A percentile compares a stretch with the other conserved stretches of the same genome.
phyloP scores from a whole-genome alignment of 1,140 invertebrate species.

The Hyles vespertilio region DNA sequence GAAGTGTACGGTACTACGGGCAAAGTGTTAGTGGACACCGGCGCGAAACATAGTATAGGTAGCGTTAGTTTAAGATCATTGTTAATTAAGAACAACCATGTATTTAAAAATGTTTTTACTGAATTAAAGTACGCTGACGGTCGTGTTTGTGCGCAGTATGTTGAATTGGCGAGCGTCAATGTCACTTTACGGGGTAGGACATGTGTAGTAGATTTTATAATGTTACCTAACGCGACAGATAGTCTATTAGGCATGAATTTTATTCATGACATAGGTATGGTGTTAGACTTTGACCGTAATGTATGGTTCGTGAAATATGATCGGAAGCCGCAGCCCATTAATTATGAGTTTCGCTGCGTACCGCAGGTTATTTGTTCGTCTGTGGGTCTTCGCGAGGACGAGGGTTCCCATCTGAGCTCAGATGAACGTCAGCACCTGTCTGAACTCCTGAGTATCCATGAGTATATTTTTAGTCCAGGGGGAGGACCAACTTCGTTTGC shows the following conservation, averaged over 20 bases:
- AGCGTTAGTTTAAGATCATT: conserved; percentile 16
- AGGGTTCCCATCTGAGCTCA: conserved; percentile 7
- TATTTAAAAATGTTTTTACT: conserved; percentile 15
- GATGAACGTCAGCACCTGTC: conserved; percentile 4
- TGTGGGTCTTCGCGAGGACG: conserved; percentile 6
- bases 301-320: conserved; percentile 10
- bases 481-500: conserved; percentile 8
- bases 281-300: conserved; percentile 15
- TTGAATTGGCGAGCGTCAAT: conserved; percentile 13
- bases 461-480: conserved; percentile 13
- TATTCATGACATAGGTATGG: conserved; percentile 17
- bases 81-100: conserved; percentile 16
- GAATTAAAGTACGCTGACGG: conserved; percentile 15
- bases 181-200: conserved; percentile 14
- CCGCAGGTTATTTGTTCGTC: not conserved
- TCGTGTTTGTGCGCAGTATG: conserved; percentile 8
- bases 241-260: conserved; percentile 28
- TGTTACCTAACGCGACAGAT: conserved; percentile 21
- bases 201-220: conserved; percentile 14
- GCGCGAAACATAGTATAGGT: conserved; percentile 21
- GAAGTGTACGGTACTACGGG: conserved; percentile 6
- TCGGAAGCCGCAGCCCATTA: not conserved
- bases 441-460: conserved; percentile 8
- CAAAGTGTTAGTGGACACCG: conserved; percentile 20
- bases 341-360: not conserved